Evolutionary conservation across 1,140 invertebrate genomes (phyloP), one percentile per base, ranked within the genome.

Genomic region (Pseudomyrmex gracilis): DNA sequence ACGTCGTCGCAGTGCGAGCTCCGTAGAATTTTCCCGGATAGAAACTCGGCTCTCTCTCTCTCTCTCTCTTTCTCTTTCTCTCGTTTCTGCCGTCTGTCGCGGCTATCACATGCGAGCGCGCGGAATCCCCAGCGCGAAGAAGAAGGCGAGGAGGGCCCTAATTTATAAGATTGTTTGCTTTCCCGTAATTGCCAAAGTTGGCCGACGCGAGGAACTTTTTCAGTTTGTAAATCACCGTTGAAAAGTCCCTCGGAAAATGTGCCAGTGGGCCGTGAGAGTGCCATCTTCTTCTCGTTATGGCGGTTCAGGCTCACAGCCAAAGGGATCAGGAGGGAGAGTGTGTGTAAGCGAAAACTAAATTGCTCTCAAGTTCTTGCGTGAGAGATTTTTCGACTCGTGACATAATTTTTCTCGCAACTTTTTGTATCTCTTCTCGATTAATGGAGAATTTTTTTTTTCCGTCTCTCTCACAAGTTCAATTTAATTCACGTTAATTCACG

Each of bases 151-250:
- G 10, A 24, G 15, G 24, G 76, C 63, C 85, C 83, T 90, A 92
- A 93, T 93, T 90, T 90, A 90, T 90, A 90, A 91, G 85, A 66
- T 85, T 89, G 87, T 91, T 92, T 92, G 88, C 89, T 88, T 87
- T 84, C 77, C 73, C 83, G 85, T 92, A 92, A 92, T 92, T 91
- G 89, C 83, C 60, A 60, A 91, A 92, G 87, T 92, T 93, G 90
- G 34, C 60, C 66, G 70, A 66, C 67, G 78, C 64, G 43, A 76
- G 68, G 20, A 93, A 91, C 87, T 93, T 92, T 91, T 91, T 87
- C 86, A 90, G 89, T 92, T 90, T 84, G 78, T 91, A 91, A 92
- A 92, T 93, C 84, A 92, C 82, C 51, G 61, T 66, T 55, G 82
- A 85, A 84, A 88, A 87, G 47, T 71, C 53, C 64, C 64, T 73